Conservation (phyloP, 2,113 vertebrate species). For the Periophthalmus modestus region DNA sequence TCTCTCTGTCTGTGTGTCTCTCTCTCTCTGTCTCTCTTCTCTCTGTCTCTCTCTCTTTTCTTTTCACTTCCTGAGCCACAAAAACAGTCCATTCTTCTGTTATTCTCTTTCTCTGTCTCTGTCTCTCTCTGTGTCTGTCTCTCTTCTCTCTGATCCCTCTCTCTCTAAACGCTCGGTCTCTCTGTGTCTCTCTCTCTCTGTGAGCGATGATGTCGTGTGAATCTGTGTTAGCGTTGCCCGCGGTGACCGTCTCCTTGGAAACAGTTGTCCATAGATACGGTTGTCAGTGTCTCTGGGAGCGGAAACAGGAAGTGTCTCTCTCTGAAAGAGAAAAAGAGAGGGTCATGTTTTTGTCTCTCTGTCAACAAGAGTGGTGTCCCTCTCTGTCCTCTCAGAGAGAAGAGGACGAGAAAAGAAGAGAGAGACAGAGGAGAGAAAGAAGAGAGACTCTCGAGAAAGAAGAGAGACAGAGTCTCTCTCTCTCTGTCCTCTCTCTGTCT, state of each 20-base stretch:
- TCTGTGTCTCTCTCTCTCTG: conserved; percentile 6
- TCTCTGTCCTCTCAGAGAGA: too few relatives aligned
- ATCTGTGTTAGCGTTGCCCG: conserved; percentile 72
- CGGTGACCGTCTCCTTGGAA: neutral
- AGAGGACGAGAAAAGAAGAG: too few relatives aligned
- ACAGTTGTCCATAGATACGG: neutral
- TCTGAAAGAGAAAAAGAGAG: neutral
- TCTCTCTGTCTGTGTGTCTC: too few relatives aligned
- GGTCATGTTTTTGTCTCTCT: neutral
- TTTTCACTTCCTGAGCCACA: neutral
- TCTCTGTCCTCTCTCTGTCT: too few relatives aligned
- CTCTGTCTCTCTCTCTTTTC: neutral
- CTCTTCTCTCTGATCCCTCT: neutral
- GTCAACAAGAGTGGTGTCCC: too few relatives aligned
- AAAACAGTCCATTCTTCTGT: neutral
- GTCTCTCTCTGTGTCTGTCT: conserved; percentile 1
- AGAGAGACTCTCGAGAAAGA: too few relatives aligned
- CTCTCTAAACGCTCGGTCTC: conserved; percentile 12
- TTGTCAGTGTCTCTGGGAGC: neutral
- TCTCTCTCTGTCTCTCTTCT: neutral
- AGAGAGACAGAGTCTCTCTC: too few relatives aligned
- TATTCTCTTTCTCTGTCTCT: neutral
- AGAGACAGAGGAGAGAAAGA: too few relatives aligned
- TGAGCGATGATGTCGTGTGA: conserved; percentile 39
- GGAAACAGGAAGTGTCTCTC: neutral